These are phyloP conservation scores for Drosophila quasianomalipes DNA, from an alignment of 2,888 invertebrate genomes.

Conservation along the genomic window DNA sequence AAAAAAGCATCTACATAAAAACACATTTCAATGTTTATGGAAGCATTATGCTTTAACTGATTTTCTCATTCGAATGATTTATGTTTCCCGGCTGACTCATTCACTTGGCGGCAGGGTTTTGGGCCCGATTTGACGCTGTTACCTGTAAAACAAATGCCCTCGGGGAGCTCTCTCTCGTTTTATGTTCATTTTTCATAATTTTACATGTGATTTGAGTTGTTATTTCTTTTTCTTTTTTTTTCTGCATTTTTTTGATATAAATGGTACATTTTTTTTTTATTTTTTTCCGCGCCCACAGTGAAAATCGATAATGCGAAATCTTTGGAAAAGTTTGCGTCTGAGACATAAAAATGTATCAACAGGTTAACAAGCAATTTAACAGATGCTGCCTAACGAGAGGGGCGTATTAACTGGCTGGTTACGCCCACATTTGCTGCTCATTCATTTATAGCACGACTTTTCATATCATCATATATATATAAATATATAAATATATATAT, in stretches of 20 bases:
- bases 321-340: constrained; percentile 42
- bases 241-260: background rate
- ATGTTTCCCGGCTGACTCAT: constrained; percentile 75
- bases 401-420: constrained; percentile 13
- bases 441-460: constrained; percentile 72
- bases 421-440: constrained; percentile 60
- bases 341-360: constrained; percentile 73
- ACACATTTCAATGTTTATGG: constrained; percentile 50
- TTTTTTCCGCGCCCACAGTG: background rate
- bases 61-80: constrained; percentile 77
- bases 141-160: constrained; percentile 47
- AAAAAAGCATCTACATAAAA: background rate
- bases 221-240: constrained; percentile 5
- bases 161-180: constrained; percentile 45
- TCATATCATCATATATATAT: constrained; percentile 22
- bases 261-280: background rate
- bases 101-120: constrained; percentile 49
- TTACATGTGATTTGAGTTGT: constrained; percentile 70
- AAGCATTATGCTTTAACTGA: constrained; percentile 74
- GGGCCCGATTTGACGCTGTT: constrained; percentile 6
- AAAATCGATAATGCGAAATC: constrained; percentile 69
- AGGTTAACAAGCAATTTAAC: constrained; percentile 74
- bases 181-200: constrained; percentile 75
- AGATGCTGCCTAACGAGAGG: constrained; percentile 50
- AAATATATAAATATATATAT: constrained; percentile 9